Evolutionary conservation across 2,113 vertebrate species (phyloP).

Genomic region (Petroica traversi): DNA sequence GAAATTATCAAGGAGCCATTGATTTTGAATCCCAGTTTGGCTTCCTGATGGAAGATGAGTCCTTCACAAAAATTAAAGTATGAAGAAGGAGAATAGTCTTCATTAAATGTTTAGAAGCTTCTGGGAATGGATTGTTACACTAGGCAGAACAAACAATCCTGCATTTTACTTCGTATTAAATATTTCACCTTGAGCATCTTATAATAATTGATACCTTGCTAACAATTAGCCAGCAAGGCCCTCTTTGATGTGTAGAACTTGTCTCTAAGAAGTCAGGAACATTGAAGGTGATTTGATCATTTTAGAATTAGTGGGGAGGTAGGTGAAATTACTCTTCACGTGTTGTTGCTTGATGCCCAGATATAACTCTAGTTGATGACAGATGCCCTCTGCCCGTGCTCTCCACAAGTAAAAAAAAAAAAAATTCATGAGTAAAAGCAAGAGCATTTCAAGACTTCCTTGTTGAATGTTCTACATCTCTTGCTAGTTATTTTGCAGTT

Average conservation of each 20-base stretch:
- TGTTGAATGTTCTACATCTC: background rate
- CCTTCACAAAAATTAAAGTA: background rate
- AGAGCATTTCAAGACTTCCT: background rate
- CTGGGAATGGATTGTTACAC: background rate
- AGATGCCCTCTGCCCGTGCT: background rate
- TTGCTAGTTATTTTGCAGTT: background rate
- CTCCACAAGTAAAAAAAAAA: background rate
- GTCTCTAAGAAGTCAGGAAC: background rate
- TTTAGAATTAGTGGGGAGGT: background rate
- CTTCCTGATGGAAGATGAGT: background rate
- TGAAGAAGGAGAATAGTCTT: too few relatives aligned
- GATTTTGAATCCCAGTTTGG: background rate
- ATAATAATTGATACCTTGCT: background rate
- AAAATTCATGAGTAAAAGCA: background rate
- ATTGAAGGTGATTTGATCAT: accelerated
- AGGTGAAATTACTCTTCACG: background rate
- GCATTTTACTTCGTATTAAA: background rate
- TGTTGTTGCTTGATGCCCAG: background rate
- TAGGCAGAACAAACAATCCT: background rate
- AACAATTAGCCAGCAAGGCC: background rate
- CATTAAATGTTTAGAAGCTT: background rate
- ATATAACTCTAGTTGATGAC: background rate
- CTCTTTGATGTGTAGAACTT: background rate
- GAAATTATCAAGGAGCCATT: background rate
- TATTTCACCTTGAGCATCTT: background rate